Evolutionary conservation across 1,140 invertebrate species (phyloP), one percentile per base, ranked within the genome.

Genomic region (Pogonus chalceus): DNA sequence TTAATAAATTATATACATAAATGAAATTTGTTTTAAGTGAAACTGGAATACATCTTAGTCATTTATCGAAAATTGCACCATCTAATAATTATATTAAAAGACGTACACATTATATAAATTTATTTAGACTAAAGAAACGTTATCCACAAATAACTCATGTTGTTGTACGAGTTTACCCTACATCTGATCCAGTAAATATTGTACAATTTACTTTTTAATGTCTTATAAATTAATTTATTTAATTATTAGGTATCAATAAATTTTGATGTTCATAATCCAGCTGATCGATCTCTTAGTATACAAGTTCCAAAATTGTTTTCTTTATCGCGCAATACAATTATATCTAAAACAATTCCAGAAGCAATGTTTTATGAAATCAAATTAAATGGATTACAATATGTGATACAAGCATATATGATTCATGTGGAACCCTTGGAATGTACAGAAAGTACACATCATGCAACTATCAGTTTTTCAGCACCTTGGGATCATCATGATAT

Each of bases 111-210:
- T 75, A 80, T 10, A 65, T 89, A 2, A 72, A 84, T 66, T 60
- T 88, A 22, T 73, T 79, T 24, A 72, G 79, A 39, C 58, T 90
- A 10, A 76, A 70, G 20, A 68, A 73, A 16, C 65, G 65, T 35
- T 68, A 79, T 58, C 67, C 76, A 1, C 66, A 74, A 20, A 79
- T 80, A 70, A 83, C 85, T 2, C 88, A 92, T 63, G 69, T 90
- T 22, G 65, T 90, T 35, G 70, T 91, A 1, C 78, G 77, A 62
- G 74, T 89, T 21, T 73, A 79, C 26, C 76, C 80, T 2, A 77
- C 78, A 0, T 69, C 65, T 37, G 75, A 79, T 62, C 74, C 73
- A 60, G 80, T 83, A 71, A 69, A 67, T 31, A 31, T 31, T 14
- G 14, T 7, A 31, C 26, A 31, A 31, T 14, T 31, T 7, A 31